Evolutionary conservation across 2,888 invertebrate species (phyloP).

Genomic region (Phrixothrix hirtus): DNA sequence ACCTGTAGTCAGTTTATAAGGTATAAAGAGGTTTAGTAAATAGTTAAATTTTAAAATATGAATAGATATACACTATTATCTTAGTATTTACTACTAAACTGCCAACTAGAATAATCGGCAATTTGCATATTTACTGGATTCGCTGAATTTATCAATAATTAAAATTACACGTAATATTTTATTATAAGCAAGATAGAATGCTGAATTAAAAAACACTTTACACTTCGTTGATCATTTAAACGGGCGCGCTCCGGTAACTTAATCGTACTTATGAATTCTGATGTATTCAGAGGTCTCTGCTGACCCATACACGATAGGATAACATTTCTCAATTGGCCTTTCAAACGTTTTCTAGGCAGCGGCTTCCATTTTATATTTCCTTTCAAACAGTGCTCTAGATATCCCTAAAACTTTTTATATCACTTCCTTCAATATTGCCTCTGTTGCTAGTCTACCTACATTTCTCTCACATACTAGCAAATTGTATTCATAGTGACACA

Average conservation of each 20-base stretch:
- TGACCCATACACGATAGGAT: conserved; percentile 36
- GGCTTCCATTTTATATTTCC: conserved; percentile 37
- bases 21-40: too few species aligned
- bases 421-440: conserved; percentile 41
- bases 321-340: conserved; percentile 36
- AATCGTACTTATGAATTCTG: conserved; percentile 37
- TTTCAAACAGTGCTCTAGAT: conserved; percentile 40
- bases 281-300: conserved; percentile 38
- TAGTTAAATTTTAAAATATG: too few species aligned
- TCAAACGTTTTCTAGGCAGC: conserved; percentile 30
- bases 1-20: too few species aligned
- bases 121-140: too few species aligned
- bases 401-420: conserved; percentile 43
- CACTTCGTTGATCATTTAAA: conserved; percentile 26
- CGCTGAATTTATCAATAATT: too few species aligned
- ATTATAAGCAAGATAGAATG: too few species aligned
- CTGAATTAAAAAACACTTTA: conserved; percentile 20
- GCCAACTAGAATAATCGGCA: too few species aligned
- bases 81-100: too few species aligned
- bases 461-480: conserved; percentile 34
- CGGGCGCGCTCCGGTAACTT: conserved; percentile 29
- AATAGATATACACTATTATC: too few species aligned
- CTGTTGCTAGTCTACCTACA: conserved; percentile 35
- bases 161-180: too few species aligned
- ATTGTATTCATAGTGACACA: conserved; percentile 45